A percentile compares a stretch with the other conserved stretches of the same genome.
Evolutionary conservation across 2,888 invertebrate genomes (phyloP).

Genomic region (Parthenolecanium corni): DNA sequence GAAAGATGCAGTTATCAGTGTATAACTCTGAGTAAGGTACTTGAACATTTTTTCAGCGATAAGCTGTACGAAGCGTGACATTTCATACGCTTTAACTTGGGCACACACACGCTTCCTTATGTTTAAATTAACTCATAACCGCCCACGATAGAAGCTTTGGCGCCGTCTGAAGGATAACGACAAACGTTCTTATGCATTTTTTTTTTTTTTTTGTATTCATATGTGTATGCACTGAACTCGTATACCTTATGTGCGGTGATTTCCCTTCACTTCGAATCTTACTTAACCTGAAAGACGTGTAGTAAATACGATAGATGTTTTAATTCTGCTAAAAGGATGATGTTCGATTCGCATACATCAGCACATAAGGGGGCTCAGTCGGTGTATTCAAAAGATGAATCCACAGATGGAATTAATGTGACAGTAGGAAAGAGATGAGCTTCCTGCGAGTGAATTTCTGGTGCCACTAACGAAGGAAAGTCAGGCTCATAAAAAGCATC

Average conservation of each 20-base stretch:
- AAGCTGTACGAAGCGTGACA: slow-evolving; percentile 14
- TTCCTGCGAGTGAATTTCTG: too few species aligned
- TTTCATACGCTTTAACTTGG: slow-evolving; percentile 6
- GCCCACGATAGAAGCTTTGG: slow-evolving; percentile 6
- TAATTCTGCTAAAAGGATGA: too few species aligned
- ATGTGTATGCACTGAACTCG: not conserved
- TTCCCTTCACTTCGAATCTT: too few species aligned
- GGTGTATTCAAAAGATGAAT: too few species aligned
- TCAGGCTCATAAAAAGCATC: too few species aligned
- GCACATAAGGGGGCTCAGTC: too few species aligned
- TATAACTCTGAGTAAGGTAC: slow-evolving; percentile 15
- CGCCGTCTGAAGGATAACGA: slow-evolving; percentile 12
- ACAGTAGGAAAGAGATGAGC: too few species aligned
- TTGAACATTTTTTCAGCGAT: slow-evolving; percentile 8
- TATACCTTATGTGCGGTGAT: not conserved
- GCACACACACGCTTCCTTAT: not conserved
- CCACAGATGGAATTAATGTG: too few species aligned
- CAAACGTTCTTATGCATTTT: not conserved
- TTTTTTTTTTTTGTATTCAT: not conserved
- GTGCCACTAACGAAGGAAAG: too few species aligned
- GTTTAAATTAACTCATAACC: slow-evolving; percentile 1
- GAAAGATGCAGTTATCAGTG: slow-evolving; percentile 2
- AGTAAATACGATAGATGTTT: too few species aligned
- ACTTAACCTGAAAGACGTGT: too few species aligned
- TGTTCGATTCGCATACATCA: too few species aligned